These are phyloP conservation scores for Tamias sibiricus DNA, from an alignment of 2,113 vertebrate genomes.

Conservation along the genomic window DNA sequence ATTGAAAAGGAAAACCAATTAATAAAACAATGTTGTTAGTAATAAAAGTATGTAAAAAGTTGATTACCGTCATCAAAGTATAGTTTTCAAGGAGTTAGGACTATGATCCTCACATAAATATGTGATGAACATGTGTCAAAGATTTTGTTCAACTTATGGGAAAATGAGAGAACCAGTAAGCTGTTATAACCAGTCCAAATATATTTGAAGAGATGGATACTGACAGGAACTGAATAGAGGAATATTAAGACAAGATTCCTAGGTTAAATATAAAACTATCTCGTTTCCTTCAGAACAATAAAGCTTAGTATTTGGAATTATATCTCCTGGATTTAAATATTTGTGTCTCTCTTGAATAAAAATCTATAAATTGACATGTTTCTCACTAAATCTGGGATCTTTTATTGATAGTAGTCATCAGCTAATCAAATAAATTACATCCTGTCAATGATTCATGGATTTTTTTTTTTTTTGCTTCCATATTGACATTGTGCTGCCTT, in stretches of 20 bases:
- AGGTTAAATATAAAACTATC: conserved; percentile 5
- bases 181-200: not conserved
- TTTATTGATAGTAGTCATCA: not conserved
- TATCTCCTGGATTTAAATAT: not conserved
- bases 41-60: not conserved
- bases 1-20: conserved; percentile 1
- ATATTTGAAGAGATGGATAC: not conserved
- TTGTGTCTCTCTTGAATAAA: conserved; percentile 14
- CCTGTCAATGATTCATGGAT: not conserved
- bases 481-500: not conserved
- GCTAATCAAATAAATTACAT: not conserved
- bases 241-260: not conserved
- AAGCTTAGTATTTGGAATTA: not conserved
- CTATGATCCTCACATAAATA: not conserved
- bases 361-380: not conserved
- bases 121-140: not conserved
- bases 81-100: conserved; percentile 23
- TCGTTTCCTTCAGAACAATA: not conserved
- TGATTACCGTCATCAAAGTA: not conserved
- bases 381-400: not conserved
- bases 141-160: not conserved
- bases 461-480: not conserved
- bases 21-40: not conserved
- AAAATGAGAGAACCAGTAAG: not conserved
- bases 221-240: not conserved